Evolutionary conservation across 2,113 vertebrate genomes (phyloP).

Genomic region (Otocyon megalotis): DNA sequence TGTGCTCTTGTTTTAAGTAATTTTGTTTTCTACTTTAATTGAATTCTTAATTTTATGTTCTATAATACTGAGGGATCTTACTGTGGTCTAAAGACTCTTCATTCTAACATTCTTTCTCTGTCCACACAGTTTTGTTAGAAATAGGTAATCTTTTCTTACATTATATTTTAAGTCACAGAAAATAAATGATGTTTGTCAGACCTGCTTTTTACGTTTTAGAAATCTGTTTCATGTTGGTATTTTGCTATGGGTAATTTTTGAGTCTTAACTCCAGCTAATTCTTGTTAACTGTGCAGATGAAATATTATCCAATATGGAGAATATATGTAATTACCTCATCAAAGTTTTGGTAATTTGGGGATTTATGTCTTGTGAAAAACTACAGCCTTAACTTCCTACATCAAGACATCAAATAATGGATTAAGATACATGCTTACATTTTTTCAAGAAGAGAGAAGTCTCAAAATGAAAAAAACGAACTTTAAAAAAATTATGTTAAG

Average conservation of each 20-base stretch:
- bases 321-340: background rate
- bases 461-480: background rate
- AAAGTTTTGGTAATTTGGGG: slow-evolving; percentile 24
- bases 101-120: background rate
- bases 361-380: slow-evolving; percentile 20
- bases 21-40: slow-evolving; percentile 74
- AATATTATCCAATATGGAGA: slow-evolving; percentile 4
- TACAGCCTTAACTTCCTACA: slow-evolving; percentile 1
- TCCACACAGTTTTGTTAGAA: slow-evolving; percentile 61
- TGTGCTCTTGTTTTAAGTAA: slow-evolving; percentile 81
- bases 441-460: slow-evolving; percentile 16
- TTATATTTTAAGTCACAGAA: slow-evolving; percentile 51
- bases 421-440: slow-evolving; percentile 1
- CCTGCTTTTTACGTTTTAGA: slow-evolving; percentile 43
- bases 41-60: slow-evolving; percentile 59
- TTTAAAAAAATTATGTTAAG: slow-evolving; percentile 16
- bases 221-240: slow-evolving; percentile 42
- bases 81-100: slow-evolving; percentile 33
- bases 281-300: slow-evolving; percentile 24
- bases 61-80: background rate
- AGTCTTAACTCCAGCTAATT: slow-evolving; percentile 8
- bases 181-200: slow-evolving; percentile 43
- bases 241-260: slow-evolving; percentile 14
- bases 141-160: slow-evolving; percentile 33
- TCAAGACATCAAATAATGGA: background rate